Evolutionary conservation across 1,140 invertebrate genomes (phyloP), one percentile per base, ranked within the genome.

Genomic region (Elysia chlorotica): DNA sequence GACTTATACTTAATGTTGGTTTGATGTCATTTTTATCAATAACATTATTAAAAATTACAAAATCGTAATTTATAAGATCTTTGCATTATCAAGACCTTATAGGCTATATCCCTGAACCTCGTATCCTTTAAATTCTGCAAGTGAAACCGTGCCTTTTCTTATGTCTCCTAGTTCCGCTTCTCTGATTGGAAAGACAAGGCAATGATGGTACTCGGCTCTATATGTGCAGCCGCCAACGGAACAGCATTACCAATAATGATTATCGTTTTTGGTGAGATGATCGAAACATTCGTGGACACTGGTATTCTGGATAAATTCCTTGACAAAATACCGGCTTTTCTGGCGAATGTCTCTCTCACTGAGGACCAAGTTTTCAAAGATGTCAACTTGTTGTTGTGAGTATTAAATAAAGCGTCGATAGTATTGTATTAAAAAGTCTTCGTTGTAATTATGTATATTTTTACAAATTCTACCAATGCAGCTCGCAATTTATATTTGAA

Each of bases 191-290:
- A 76, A 41, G 87, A 88, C 70, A 67, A 65, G 6, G 37, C 86
- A 2, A 63, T 85, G 28, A 88, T 88, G 82, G 53, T 85, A 2
- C 41, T 86, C 17, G 87, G 85, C 0, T 76, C 77, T 14, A 0
- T 87, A 5, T 73, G 74, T 71, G 83, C 83, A 1, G 48, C 74
- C 5, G 71, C 63, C 19, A 80, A 86, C 54, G 87, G 87, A 14
- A 74, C 79, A 10, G 79, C 82, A 21, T 70, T 86, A 28, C 87
- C 87, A 23, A 28, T 75, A 6, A 85, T 87, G 82, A 87, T 88
- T 41, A 80, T 88, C 21, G 79, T 88, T 25, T 88, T 87, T 75
- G 86, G 86, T 5, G 80, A 83, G 30, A 85, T 87, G 83, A 82
- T 83, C 31, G 82, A 87, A 68, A 57, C 80, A 1, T 87, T 87